phyloP scores from a whole-genome alignment of 1,140 invertebrate genomes.

The Drosophila kohkoa region DNA sequence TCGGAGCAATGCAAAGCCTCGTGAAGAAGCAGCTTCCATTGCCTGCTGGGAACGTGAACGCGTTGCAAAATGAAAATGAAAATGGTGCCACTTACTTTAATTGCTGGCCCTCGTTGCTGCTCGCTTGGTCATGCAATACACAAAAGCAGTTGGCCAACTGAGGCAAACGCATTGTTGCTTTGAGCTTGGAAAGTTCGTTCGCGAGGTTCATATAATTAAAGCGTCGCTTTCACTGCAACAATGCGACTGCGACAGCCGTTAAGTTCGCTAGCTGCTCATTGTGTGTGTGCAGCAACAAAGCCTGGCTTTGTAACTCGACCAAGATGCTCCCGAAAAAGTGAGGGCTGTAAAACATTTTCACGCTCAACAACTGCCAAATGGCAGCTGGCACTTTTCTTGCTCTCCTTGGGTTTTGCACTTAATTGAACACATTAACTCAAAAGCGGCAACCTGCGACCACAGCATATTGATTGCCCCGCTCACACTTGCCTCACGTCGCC shows the following conservation, averaged over 20 bases:
- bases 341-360: conserved; percentile 40
- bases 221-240: conserved; percentile 58
- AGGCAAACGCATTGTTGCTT: conserved; percentile 37
- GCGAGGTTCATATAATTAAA: conserved; percentile 57
- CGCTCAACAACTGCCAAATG: conserved; percentile 24
- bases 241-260: conserved; percentile 46
- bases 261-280: conserved; percentile 29
- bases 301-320: conserved; percentile 31
- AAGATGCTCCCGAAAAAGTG: conserved; percentile 14
- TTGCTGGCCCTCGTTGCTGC: conserved; percentile 41
- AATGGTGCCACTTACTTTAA: conserved; percentile 64
- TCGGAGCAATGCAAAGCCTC: not conserved
- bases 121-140: conserved; percentile 1
- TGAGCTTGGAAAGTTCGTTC: conserved; percentile 22
- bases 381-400: conserved; percentile 17
- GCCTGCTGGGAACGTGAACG: conserved; percentile 36
- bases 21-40: not conserved
- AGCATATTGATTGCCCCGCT: conserved; percentile 34
- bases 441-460: conserved; percentile 32
- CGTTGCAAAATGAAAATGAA: conserved; percentile 53
- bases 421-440: conserved; percentile 56
- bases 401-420: conserved; percentile 38
- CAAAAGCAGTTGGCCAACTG: conserved; percentile 31
- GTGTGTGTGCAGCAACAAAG: conserved; percentile 9
- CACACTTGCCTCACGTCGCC: not conserved